Percentiles rank a stretch among this genome's conserved stretches.
phyloP scores from a whole-genome alignment of 2,113 vertebrate species.

The Larimichthys crocea region DNA sequence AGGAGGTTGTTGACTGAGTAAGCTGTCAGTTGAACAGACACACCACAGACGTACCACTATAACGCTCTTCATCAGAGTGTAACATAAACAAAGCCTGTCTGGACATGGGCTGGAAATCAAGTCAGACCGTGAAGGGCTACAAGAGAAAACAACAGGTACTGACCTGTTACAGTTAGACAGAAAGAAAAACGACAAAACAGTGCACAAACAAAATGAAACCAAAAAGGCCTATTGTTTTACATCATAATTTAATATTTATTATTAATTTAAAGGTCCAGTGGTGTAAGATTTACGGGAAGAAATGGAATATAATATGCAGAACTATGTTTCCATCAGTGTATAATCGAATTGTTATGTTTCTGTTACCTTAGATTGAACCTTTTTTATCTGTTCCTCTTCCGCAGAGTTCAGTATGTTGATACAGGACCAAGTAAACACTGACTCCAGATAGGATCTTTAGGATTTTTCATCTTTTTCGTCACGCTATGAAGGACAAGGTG shows the following conservation, averaged over 20 bases:
- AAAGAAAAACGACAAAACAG: background rate
- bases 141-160: conserved; percentile 37
- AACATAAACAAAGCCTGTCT: conserved; percentile 60
- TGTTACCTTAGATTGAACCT: too few relatives aligned
- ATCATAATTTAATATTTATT: background rate
- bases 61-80: conserved; percentile 40
- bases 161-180: background rate
- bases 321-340: too few relatives aligned
- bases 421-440: too few relatives aligned
- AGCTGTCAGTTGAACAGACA: conserved; percentile 40
- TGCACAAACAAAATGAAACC: background rate
- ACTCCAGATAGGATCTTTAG: too few relatives aligned
- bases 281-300: too few relatives aligned
- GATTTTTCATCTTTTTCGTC: too few relatives aligned
- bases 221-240: background rate
- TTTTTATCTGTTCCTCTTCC: too few relatives aligned
- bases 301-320: too few relatives aligned
- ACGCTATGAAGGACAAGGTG: too few relatives aligned
- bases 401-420: too few relatives aligned
- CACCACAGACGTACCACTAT: conserved; percentile 32
- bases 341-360: too few relatives aligned
- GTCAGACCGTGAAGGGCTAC: conserved; percentile 22
- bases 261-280: background rate
- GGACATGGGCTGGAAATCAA: conserved; percentile 50
- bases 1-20: conserved; percentile 18